Evolutionary conservation across 2,888 invertebrate genomes (phyloP).

Genomic region (Cephus rjabovi): DNA sequence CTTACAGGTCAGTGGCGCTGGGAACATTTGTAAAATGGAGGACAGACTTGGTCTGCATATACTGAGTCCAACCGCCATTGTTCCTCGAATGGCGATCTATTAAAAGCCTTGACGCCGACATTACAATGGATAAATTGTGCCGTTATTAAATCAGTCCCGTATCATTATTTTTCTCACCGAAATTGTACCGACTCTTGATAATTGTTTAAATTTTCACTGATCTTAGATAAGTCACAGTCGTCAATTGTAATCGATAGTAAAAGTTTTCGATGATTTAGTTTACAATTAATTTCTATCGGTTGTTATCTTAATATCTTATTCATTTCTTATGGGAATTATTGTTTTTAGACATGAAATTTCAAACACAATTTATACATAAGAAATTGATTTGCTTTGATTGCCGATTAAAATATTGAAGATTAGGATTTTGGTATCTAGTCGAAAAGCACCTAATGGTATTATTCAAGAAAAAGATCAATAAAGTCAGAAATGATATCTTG

Average conservation of each 20-base stretch:
- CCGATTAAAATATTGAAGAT: background rate
- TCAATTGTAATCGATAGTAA: background rate
- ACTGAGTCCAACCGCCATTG: slow-evolving; percentile 1
- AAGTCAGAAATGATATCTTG: background rate
- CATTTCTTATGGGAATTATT: too few species aligned
- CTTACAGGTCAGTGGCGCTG: slow-evolving; percentile 55
- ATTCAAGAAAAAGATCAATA: background rate
- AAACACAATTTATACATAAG: too few species aligned
- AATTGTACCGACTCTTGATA: background rate
- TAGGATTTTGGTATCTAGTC: background rate
- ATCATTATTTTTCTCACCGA: background rate
- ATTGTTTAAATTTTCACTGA: background rate
- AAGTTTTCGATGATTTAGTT: background rate
- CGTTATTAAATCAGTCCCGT: background rate
- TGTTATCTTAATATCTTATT: too few species aligned
- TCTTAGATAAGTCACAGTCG: background rate
- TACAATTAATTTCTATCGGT: too few species aligned
- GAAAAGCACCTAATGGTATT: background rate
- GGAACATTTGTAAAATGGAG: slow-evolving; percentile 41
- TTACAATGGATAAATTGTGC: background rate
- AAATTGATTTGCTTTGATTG: background rate
- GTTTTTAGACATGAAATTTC: too few species aligned
- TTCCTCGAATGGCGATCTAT: background rate
- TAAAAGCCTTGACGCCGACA: background rate
- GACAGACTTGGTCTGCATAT: slow-evolving; percentile 20